These are phyloP conservation scores for Polydrusus cervinus DNA, from an alignment of 2,888 invertebrate genomes.

Conservation along the genomic window DNA sequence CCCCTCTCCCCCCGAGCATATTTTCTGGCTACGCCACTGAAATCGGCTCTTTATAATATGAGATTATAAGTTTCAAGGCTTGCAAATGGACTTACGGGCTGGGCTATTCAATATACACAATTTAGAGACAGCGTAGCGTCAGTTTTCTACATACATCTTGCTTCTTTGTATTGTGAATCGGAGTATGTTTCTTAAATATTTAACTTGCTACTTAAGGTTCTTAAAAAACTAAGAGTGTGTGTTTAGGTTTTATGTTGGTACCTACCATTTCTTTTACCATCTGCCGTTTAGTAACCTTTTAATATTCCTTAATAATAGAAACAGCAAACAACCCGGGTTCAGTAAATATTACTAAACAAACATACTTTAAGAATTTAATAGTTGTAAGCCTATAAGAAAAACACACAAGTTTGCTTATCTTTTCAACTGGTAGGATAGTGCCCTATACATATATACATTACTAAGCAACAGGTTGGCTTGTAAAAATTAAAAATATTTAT, in stretches of 20 bases:
- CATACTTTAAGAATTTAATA: slow-evolving; percentile 49
- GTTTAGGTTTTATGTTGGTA: slow-evolving; percentile 22
- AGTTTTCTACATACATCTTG: too few relatives aligned
- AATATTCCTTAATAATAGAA: slow-evolving; percentile 41
- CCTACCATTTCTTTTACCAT: slow-evolving; percentile 42
- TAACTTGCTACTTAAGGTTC: slow-evolving; percentile 46
- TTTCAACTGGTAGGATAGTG: not conserved
- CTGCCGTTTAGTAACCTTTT: slow-evolving; percentile 43
- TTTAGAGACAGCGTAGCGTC: too few relatives aligned
- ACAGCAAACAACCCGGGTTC: slow-evolving; percentile 41
- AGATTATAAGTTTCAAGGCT: too few relatives aligned
- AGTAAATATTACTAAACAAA: slow-evolving; percentile 49
- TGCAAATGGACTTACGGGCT: too few relatives aligned
- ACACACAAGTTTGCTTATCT: slow-evolving; percentile 34
- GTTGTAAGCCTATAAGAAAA: slow-evolving; percentile 41
- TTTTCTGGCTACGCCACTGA: too few relatives aligned
- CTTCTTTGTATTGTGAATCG: slow-evolving; percentile 1
- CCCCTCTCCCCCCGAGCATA: too few relatives aligned
- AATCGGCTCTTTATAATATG: too few relatives aligned
- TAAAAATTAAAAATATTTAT: too few relatives aligned
- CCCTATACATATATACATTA: not conserved
- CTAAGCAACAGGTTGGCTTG: too few relatives aligned
- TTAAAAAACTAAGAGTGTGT: slow-evolving; percentile 34
- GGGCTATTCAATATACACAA: too few relatives aligned
- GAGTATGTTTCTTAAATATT: slow-evolving; percentile 36